Evolutionary conservation across 2,888 invertebrate genomes (phyloP), one percentile per base, ranked within the genome.

Genomic region (Deroplatys truncata): DNA sequence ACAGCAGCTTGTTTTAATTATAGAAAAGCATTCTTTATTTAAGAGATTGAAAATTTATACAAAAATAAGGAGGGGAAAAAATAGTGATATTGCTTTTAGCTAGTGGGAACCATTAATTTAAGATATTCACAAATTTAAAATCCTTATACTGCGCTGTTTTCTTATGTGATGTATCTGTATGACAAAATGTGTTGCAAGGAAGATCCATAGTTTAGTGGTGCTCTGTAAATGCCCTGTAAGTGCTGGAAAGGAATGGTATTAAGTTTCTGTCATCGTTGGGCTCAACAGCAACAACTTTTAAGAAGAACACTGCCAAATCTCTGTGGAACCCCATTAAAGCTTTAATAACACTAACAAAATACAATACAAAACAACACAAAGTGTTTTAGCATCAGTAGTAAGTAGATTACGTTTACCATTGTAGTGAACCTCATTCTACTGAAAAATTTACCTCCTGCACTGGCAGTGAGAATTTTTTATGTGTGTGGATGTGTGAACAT

Each of bases 281-380:
- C 87, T 87, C 83, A 87, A 72, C 56, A 72, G 56, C 56, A 72
- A 72, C 56, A 72, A 35, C 31, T 82, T 88, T 84, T 83, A 28
- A 31, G 72, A 82, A 89, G 83, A 84, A 87, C 90, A 90, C 90
- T 89, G 89, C 90, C 89, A 86, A 85, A 83, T 83, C 90, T 89
- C 90, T 88, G 88, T 88, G 88, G 88, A 88, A 84, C 85, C 87
- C 89, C 86, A 88, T 72, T 49, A 84, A 88, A 90, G 89, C 88
- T 89, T 90, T 90, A 89, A 90, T 89, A 88, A 89, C 43, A 87
- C 82, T 83, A 31, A 87, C 28, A 86, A 28, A 90, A 72, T 72
- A 88, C 85, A 90, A 88, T 88, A 90, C 85, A 90, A 87, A 72
- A 72, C 20, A 20, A 89, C 88, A 89, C 89, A 88, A 84, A 83